phyloP scores from a whole-genome alignment of 1,140 invertebrate genomes.

The Tetragonula clypearis region DNA sequence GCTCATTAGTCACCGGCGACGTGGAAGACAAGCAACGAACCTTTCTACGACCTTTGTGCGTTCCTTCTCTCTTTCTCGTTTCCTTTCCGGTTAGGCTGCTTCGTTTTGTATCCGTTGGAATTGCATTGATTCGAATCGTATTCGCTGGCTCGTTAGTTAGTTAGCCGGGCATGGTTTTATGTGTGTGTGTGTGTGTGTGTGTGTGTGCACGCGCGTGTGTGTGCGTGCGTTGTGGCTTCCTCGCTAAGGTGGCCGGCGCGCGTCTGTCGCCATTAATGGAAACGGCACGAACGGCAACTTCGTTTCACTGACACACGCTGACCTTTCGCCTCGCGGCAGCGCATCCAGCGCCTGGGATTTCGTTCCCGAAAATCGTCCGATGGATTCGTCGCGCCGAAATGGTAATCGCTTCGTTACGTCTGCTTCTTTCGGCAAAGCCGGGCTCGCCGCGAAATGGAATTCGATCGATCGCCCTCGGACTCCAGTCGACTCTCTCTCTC shows the following conservation, averaged over 20 bases:
- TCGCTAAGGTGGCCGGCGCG: constrained; percentile 23
- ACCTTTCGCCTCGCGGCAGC: constrained; percentile 49
- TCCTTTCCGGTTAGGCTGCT: neutral
- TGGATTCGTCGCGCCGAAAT: constrained; percentile 41
- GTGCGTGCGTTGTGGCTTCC: constrained; percentile 5
- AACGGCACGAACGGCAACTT: constrained; percentile 37
- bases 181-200: too few relatives aligned
- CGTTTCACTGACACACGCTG: constrained; percentile 35
- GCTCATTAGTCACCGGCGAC: neutral
- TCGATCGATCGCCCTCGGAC: constrained; percentile 18
- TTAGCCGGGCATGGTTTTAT: too few relatives aligned
- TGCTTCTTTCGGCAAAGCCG: constrained; percentile 3
- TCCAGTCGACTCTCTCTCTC: neutral
- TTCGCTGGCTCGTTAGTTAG: neutral
- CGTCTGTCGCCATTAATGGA: constrained; percentile 51
- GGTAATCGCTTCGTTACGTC: constrained; percentile 46
- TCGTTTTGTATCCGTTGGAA: neutral
- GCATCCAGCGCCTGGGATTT: neutral
- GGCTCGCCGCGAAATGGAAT: neutral
- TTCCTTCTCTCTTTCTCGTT: neutral
- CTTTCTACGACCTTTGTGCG: constrained; percentile 28
- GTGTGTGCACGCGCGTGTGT: too few relatives aligned
- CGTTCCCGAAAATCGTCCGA: constrained; percentile 31
- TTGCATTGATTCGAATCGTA: neutral
- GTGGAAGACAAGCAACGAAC: constrained; percentile 6